Percentiles rank a stretch among this genome's conserved stretches.
Evolutionary conservation across 1,140 invertebrate genomes (phyloP).

Genomic region (Tyrophagus putrescentiae): DNA sequence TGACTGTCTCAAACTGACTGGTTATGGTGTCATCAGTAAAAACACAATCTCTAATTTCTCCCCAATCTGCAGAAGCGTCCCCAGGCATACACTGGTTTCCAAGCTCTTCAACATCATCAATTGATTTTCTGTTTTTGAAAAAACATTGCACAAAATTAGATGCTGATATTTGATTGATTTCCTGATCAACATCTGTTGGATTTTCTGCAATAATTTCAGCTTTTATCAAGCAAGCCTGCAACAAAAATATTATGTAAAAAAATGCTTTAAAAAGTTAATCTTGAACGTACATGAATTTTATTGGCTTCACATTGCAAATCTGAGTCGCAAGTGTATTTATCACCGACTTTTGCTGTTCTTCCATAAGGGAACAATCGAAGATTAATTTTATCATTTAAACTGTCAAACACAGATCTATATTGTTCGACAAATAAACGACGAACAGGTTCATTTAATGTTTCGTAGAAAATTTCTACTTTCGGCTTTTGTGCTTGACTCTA

Average conservation of each 20-base stretch:
- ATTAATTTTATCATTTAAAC: slow-evolving; percentile 7
- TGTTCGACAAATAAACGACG: slow-evolving; percentile 18
- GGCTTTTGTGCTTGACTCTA: too few species aligned
- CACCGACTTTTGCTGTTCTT: background rate
- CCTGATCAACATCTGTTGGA: background rate
- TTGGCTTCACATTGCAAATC: slow-evolving; percentile 16
- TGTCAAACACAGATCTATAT: slow-evolving; percentile 4
- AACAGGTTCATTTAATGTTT: background rate
- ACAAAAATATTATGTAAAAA: background rate
- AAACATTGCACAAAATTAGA: slow-evolving; percentile 5
- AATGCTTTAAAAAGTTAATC: background rate
- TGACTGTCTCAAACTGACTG: background rate
- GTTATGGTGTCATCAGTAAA: background rate
- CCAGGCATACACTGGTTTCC: background rate
- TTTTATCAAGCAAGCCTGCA: background rate
- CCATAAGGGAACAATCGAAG: slow-evolving; percentile 17
- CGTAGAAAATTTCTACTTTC: slow-evolving; percentile 18
- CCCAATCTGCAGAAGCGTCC: background rate
- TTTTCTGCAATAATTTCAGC: background rate
- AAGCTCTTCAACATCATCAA: background rate
- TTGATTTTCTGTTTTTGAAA: slow-evolving; percentile 12
- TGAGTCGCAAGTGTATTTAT: slow-evolving; percentile 5
- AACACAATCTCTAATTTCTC: slow-evolving; percentile 6
- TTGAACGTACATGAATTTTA: slow-evolving; percentile 15
- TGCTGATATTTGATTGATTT: background rate